Percentiles rank a stretch among this genome's conserved stretches.
Conservation (phyloP, 2,888 invertebrate genomes). For the Liposcelis brunnea region DNA sequence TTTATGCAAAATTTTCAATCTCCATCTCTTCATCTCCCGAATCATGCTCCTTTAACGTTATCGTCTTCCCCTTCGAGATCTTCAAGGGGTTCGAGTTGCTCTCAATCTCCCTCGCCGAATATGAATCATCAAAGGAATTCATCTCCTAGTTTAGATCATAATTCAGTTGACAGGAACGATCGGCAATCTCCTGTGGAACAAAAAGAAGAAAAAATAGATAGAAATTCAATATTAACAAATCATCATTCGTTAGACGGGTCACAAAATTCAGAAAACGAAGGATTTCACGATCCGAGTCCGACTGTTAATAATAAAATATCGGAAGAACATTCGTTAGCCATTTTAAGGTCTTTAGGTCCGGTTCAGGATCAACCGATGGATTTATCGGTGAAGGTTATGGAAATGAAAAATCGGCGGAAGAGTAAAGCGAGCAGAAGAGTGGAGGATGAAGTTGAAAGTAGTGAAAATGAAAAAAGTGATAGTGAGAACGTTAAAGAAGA, state of each 20-base stretch:
- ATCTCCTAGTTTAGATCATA: background rate
- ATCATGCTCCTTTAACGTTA: background rate
- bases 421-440: background rate
- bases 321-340: constrained; percentile 21
- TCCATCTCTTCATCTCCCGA: background rate
- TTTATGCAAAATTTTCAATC: constrained; percentile 8
- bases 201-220: background rate
- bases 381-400: constrained; percentile 53
- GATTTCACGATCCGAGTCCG: constrained; percentile 13
- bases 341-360: constrained; percentile 24
- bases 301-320: constrained; percentile 1
- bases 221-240: constrained; percentile 2
- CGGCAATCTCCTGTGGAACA: background rate
- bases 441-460: background rate
- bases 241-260: background rate
- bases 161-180: background rate
- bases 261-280: constrained; percentile 11
- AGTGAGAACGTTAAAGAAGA: background rate
- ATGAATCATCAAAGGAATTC: background rate
- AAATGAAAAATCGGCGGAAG: constrained; percentile 19
- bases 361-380: constrained; percentile 65
- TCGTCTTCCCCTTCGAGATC: constrained; percentile 4
- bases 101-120: constrained; percentile 1
- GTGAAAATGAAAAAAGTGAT: background rate
- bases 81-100: background rate